Base-by-base conservation (phyloP, 2,113 vertebrate species). In the Rousettus leschenaultii region DNA sequence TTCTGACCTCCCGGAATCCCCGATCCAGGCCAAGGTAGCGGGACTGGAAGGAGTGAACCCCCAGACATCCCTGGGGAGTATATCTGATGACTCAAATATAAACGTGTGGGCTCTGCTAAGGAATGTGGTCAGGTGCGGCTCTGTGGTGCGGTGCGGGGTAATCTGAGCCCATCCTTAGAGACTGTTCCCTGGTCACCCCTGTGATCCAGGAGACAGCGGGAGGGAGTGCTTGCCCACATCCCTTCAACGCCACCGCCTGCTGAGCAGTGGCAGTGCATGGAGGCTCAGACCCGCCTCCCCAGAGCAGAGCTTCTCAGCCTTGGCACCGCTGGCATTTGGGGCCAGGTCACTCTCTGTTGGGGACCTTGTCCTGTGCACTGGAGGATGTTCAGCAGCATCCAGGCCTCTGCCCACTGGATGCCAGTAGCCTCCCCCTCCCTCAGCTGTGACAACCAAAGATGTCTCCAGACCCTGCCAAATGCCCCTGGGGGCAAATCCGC, bases 281-380 rank as follows among this genome's bases (percentile, higher is more conserved):
- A 89, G 38, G 35, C 5, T 9, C 57, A 35, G n/a, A 21, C 7
- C 22, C 21, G 1, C 8, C 16, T 73, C 40, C 65, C 28, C 1
- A 33, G 55, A 66, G 28, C 57, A 40, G 33, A 90, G 70, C n/a
- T 43, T 84, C n/a, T 12, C 45, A 26, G 0, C 74, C 26, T 35
- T 6, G 24, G 38, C 10, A 4, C 45, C 3, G 2, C n/a, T 51
- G 21, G n/a, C 59, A 6, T 19, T 24, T 5, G 14, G 40, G 26
- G 19, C 35, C 6, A 11, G 43, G 26, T 33, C 13, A 33, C 40
- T 40, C 33, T 63, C 43, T 2, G 16, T 12, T 0, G 0, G 28
- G 24, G 51, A 48, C 18, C 38, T 40, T 40, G 73, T 55, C 38
- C 61, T 48, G 33, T 15, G 59, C 82, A 13, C 3, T 13, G 5